These are phyloP conservation scores for Cheirogaleus major DNA, from an alignment of 2,797 vertebrate species.

Conservation along the genomic window DNA sequence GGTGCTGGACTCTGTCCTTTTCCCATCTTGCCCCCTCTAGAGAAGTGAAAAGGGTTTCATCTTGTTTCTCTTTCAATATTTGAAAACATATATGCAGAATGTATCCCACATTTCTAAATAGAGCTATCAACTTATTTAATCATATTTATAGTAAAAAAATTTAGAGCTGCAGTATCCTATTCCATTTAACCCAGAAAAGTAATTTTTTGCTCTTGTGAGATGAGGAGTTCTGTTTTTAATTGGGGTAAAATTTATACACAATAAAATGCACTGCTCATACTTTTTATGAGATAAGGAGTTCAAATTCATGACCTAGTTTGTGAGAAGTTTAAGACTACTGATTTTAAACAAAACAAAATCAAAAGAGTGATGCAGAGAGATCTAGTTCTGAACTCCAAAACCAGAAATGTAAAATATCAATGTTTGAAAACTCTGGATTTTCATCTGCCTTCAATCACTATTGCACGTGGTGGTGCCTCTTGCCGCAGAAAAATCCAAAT, in stretches of 20 bases:
- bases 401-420: neutral
- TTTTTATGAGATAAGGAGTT: neutral
- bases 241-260: neutral
- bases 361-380: neutral
- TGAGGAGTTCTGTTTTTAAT: conserved; percentile 33
- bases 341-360: neutral
- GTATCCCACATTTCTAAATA: conserved; percentile 1
- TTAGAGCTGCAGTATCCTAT: neutral
- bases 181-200: neutral
- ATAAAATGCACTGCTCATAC: neutral
- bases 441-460: neutral
- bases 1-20: neutral
- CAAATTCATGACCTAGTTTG: neutral
- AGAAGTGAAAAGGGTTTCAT: neutral
- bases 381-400: neutral
- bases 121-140: neutral
- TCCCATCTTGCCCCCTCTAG: neutral
- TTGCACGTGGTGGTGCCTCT: neutral
- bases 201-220: neutral
- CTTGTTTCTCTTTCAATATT: neutral
- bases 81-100: neutral
- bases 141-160: neutral
- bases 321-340: conserved; percentile 34
- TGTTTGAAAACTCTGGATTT: neutral
- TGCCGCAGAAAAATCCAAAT: conserved; percentile 43